Conservation (phyloP, 1,140 invertebrate species). For the Kradibia gibbosae region DNA sequence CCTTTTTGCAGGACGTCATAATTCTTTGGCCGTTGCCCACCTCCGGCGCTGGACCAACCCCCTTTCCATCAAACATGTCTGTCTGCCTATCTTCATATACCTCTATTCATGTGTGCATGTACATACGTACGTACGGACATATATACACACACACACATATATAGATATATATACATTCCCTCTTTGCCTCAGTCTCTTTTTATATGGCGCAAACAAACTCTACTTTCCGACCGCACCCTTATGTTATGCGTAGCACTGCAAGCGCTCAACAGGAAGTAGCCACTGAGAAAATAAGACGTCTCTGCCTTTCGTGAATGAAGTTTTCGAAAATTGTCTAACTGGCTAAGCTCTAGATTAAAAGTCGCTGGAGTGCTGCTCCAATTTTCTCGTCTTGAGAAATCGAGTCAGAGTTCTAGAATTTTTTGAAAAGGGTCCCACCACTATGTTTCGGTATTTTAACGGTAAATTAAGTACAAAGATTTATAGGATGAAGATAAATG, state of each 20-base stretch:
- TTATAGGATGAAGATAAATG: background rate
- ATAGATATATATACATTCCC: no score
- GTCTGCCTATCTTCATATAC: background rate
- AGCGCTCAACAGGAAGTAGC: constrained; percentile 40
- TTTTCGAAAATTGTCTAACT: constrained; percentile 30
- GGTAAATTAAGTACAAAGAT: background rate
- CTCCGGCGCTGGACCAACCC: constrained; percentile 44
- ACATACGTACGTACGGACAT: no score
- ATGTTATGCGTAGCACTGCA: background rate
- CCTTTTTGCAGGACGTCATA: constrained; percentile 28
- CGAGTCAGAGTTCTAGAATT: background rate
- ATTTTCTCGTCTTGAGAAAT: constrained; percentile 16
- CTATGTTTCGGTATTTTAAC: background rate
- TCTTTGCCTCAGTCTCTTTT: background rate
- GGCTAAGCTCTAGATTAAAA: constrained; percentile 7
- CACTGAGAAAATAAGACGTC: constrained; percentile 44
- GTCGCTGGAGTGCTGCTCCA: background rate
- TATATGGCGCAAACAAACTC: background rate
- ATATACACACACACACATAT: no score
- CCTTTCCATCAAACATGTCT: background rate
- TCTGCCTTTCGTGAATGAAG: background rate
- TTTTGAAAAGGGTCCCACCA: background rate
- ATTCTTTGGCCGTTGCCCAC: constrained; percentile 44
- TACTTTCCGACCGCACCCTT: background rate
- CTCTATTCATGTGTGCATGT: no score